These are phyloP conservation scores for Misgurnus mizolepis DNA, from an alignment of 2,113 vertebrate species.

Conservation along the genomic window DNA sequence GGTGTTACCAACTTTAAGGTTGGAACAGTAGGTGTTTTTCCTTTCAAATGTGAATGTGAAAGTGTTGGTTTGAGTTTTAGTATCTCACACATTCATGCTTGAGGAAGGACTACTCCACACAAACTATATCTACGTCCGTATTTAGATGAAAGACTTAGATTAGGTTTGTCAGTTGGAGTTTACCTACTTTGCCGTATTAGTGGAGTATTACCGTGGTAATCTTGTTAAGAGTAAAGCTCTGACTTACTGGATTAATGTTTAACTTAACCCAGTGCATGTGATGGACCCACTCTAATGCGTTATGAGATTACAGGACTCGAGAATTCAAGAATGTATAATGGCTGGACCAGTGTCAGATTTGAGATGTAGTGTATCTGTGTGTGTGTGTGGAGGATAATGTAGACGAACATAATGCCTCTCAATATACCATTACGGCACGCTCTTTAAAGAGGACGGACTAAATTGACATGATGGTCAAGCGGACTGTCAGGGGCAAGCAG, in stretches of 20 bases:
- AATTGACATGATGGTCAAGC: slow-evolving; percentile 64
- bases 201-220: slow-evolving; percentile 73
- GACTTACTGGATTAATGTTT: slow-evolving; percentile 54
- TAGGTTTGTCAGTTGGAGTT: slow-evolving; percentile 70
- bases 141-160: slow-evolving; percentile 60
- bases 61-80: not conserved
- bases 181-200: slow-evolving; percentile 67
- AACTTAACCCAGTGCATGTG: slow-evolving; percentile 14
- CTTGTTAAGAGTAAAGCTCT: slow-evolving; percentile 39
- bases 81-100: not conserved
- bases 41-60: not conserved
- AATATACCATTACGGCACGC: slow-evolving; percentile 72
- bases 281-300: slow-evolving; percentile 53
- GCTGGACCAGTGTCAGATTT: slow-evolving; percentile 59
- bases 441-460: slow-evolving; percentile 65
- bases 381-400: slow-evolving; percentile 49
- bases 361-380: slow-evolving; percentile 44
- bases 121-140: slow-evolving; percentile 27
- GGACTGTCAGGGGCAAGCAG: slow-evolving; percentile 57
- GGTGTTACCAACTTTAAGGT: not conserved
- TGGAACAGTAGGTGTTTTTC: too few species aligned
- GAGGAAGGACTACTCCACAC: too few species aligned
- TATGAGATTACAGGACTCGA: slow-evolving; percentile 65
- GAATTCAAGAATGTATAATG: slow-evolving; percentile 60
- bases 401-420: slow-evolving; percentile 61